Evolutionary conservation across 2,113 vertebrate species (phyloP), one percentile per base, ranked within the genome.

Genomic region (Alaudala cheleensis): DNA sequence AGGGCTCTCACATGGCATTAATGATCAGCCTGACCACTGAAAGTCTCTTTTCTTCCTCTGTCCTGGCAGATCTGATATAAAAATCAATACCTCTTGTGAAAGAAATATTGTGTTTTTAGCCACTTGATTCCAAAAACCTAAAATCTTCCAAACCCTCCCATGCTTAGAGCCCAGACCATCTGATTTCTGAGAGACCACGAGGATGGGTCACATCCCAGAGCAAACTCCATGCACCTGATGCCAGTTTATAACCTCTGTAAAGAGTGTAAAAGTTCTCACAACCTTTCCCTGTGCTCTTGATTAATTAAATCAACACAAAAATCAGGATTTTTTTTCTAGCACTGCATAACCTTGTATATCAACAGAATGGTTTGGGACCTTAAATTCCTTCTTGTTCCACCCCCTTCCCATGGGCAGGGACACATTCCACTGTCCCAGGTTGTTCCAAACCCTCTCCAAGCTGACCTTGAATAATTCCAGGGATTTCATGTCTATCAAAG

Each of bases 221-320:
- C 0, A 31, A 6, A 18, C 21, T 57, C 37, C 45, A 1, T 1
- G 7, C 2, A 1, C 51, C 28, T 37, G 13, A 21, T 44, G 13
- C 14, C 39, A n/a, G 12, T 4, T 47, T 31, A 8, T 0, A 26
- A 4, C 1, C 10, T n/a, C 2, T 1, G 3, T 39, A 11, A 64
- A 22, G 7, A 8, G 15, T 5, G 34, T 4, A 12, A 14, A 64
- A 53, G 5, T 20, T 37, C 5, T 23, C 49, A 26, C 18, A 79
- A 6, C 7, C 6, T 7, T 64, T 70, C 56, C 42, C 18, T 8
- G 10, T 16, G 33, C 12, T 67, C 44, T 49, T 37, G 9, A 23
- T 29, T 26, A 29, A 47, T 4, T 5, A 81, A 73, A 17, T 20
- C 16, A 80, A 28, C 15, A 40, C 20, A 25, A 56, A 51, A 34